phyloP scores from a whole-genome alignment of 2,888 invertebrate genomes.

The Euspilapteryx auroguttella region DNA sequence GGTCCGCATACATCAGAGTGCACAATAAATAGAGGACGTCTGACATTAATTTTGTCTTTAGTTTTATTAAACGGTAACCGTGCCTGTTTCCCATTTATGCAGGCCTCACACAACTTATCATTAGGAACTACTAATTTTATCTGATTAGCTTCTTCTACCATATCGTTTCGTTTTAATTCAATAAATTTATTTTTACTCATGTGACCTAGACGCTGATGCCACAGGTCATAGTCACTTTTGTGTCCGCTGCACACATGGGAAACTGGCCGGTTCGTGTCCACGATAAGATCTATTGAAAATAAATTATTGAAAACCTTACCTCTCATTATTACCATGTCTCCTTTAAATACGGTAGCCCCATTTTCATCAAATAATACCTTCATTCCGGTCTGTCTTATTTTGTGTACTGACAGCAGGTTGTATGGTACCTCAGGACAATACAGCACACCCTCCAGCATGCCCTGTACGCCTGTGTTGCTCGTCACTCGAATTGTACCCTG shows the following conservation, averaged over 20 bases:
- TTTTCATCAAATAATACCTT: conserved; percentile 14
- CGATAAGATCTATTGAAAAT: too few species aligned
- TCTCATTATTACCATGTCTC: conserved; percentile 6
- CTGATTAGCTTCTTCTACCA: conserved; percentile 7
- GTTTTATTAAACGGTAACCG: conserved; percentile 15
- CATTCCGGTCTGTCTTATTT: conserved; percentile 13
- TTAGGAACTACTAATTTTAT: conserved; percentile 7
- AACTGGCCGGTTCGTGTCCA: conserved; percentile 3
- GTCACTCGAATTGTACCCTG: conserved; percentile 14
- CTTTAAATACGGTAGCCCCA: conserved; percentile 10
- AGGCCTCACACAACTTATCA: conserved; percentile 18
- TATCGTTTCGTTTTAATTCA: conserved; percentile 8
- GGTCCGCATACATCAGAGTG: too few species aligned
- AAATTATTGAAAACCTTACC: conserved; percentile 8
- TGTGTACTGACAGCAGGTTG: conserved; percentile 14
- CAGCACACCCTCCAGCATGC: conserved; percentile 10
- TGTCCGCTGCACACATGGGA: conserved; percentile 9
- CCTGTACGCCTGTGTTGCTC: conserved; percentile 12
- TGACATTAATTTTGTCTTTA: too few species aligned
- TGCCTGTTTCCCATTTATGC: conserved; percentile 20
- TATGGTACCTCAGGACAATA: conserved; percentile 17
- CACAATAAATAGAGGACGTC: too few species aligned
- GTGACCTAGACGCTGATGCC: conserved; percentile 15
- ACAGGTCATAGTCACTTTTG: conserved; percentile 11
- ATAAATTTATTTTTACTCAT: conserved; percentile 12